phyloP scores from a whole-genome alignment of 2,888 invertebrate species.

The Drosophila borborema region DNA sequence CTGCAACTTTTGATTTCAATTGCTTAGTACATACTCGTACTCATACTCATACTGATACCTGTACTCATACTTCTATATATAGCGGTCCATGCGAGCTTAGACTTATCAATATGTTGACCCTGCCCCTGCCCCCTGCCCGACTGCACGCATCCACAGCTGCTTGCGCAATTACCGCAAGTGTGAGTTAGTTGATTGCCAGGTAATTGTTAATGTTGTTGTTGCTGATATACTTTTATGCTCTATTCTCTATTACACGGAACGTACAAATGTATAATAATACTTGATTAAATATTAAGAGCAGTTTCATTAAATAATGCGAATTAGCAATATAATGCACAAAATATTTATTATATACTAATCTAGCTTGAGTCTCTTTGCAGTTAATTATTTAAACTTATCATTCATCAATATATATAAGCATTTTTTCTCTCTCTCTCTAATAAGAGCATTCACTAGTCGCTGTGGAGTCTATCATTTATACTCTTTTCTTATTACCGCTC shows the following conservation, averaged over 20 bases:
- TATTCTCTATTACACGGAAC: not conserved
- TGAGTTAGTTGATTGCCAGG: conserved; percentile 34
- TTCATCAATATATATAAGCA: not conserved
- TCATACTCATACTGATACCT: not conserved
- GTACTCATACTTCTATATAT: conserved; percentile 21
- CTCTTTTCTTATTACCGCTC: conserved; percentile 32
- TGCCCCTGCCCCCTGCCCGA: not conserved
- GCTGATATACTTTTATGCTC: conserved; percentile 27
- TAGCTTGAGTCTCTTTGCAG: not conserved
- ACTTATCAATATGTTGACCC: conserved; percentile 27
- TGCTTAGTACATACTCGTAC: conserved; percentile 20
- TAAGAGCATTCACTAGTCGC: conserved; percentile 34
- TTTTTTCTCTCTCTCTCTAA: not conserved
- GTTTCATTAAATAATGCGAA: not conserved
- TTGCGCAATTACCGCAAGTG: conserved; percentile 49
- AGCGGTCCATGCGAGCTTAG: conserved; percentile 47
- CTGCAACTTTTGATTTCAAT: conserved; percentile 70
- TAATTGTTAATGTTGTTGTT: conserved; percentile 20
- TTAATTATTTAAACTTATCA: not conserved
- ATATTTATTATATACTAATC: too few species aligned
- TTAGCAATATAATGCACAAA: too few species aligned
- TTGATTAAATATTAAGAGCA: not conserved
- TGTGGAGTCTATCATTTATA: not conserved
- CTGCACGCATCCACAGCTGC: not conserved
- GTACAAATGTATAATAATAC: not conserved